Evolutionary conservation across 2,113 vertebrate genomes (phyloP), one percentile per base, ranked within the genome.

Genomic region (Oncorhynchus gorbuscha): DNA sequence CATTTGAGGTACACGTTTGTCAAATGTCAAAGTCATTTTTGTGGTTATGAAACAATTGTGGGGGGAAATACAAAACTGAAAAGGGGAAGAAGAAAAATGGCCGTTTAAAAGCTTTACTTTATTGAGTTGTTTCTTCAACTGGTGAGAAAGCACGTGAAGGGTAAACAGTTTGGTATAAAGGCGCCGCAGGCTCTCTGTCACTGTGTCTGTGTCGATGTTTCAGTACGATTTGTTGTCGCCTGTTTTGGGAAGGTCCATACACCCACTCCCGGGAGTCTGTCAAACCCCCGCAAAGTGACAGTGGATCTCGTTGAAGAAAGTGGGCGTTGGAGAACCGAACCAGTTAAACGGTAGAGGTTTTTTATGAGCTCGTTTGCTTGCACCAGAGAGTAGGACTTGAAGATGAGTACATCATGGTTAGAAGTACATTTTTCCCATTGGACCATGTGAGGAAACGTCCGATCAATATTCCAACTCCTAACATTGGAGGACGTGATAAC

Each of bases 91-190:
- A 84, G 85, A 84, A 84, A 89, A 86, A 89, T 88, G 91, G 89
- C 92, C 87, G 92, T 92, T 85, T 89, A 93, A 93, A 88, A 93
- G 93, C 91, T 94, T 94, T 93, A 89, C 83, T 90, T 90, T 90
- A 88, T n/a, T 75, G 82, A 84, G 84, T 83, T 79, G 85, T 82
- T 93, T 91, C 90, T 89, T 87, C 45, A 39, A 81, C 68, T 12
- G 83, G 86, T 81, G 83, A 90, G 78, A 91, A 83, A 2, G 81
- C 81, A 83, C 72, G 81, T 81, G 80, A 89, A 85, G 81, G 51
- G 39, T 9, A 11, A 11, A 45, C 14, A 18, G 14, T 55, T 55
- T 18, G 14, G 51, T 55, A 5, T 84, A 87, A 85, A 85, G 79
- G 9, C 30, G 62, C 26, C 72, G 65, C 59, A 59, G 71, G 59